Percentiles rank a stretch among this genome's conserved stretches.
These are phyloP conservation scores for Heliconius melpomene DNA, from an alignment of 1,140 invertebrate genomes.

Conservation along the genomic window DNA sequence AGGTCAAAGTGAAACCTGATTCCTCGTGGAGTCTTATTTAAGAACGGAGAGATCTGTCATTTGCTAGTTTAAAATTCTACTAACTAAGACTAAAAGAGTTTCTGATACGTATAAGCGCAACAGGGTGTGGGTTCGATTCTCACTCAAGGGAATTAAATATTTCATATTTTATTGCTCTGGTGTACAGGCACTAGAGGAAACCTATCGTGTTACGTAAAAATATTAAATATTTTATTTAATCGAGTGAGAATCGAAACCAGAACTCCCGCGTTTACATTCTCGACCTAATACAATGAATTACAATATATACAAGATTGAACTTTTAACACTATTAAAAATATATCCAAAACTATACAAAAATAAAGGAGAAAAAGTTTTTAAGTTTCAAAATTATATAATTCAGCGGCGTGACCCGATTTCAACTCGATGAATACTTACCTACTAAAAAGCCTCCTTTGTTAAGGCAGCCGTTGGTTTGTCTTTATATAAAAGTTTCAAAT, in stretches of 20 bases:
- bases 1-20: not conserved
- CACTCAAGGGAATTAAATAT: too few species aligned
- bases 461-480: not conserved
- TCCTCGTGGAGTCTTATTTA: not conserved
- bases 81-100: too few species aligned
- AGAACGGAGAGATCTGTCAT: too few species aligned
- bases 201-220: too few species aligned
- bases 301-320: too few species aligned
- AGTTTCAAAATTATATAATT: slow-evolving; percentile 5
- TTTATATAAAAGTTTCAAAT: slow-evolving; percentile 9
- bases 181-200: too few species aligned
- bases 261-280: not conserved
- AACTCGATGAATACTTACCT: slow-evolving; percentile 11
- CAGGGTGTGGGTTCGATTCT: too few species aligned
- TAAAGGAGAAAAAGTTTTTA: not conserved
- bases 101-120: too few species aligned
- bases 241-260: not conserved
- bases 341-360: not conserved
- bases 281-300: not conserved
- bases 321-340: not conserved
- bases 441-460: slow-evolving; percentile 11
- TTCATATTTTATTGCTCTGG: too few species aligned
- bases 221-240: too few species aligned
- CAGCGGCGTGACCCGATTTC: slow-evolving; percentile 2
- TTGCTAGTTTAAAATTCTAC: too few species aligned